Percentiles rank a stretch among this genome's conserved stretches.
These are phyloP conservation scores for Resseliella maxima DNA, from an alignment of 2,888 invertebrate species.

Conservation along the genomic window DNA sequence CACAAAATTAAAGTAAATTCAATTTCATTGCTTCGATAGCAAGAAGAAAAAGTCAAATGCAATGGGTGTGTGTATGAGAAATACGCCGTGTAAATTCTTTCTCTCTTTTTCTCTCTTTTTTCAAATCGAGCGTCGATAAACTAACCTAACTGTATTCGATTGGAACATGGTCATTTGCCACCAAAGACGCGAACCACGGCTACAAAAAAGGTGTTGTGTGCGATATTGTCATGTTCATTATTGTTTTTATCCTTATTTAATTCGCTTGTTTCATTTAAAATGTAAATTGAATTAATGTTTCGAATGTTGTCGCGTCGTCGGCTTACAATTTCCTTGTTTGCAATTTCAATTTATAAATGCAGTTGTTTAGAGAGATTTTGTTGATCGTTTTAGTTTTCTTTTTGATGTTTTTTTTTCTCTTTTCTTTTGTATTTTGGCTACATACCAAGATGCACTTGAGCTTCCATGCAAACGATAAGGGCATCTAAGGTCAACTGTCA, in stretches of 20 bases:
- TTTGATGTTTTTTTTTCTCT: not conserved
- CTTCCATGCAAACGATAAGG: not conserved
- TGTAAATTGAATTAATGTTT: slow-evolving; percentile 53
- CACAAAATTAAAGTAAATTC: slow-evolving; percentile 31
- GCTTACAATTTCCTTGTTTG: slow-evolving; percentile 37
- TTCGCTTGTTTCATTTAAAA: slow-evolving; percentile 53
- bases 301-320: not conserved
- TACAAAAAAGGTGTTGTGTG: slow-evolving; percentile 29
- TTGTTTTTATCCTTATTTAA: slow-evolving; percentile 51
- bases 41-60: no score
- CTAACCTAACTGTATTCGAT: not conserved
- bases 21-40: not conserved
- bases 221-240: slow-evolving; percentile 49
- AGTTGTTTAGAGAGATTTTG: not conserved
- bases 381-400: no score
- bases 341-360: not conserved
- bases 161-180: slow-evolving; percentile 51
- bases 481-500: not conserved
- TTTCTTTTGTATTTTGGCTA: not conserved
- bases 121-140: not conserved
- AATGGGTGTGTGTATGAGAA: no score
- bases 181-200: slow-evolving; percentile 7
- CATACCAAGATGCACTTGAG: not conserved
- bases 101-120: no score
- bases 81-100: no score